phyloP scores from a whole-genome alignment of 2,888 invertebrate genomes.

The Schizaphis graminum region DNA sequence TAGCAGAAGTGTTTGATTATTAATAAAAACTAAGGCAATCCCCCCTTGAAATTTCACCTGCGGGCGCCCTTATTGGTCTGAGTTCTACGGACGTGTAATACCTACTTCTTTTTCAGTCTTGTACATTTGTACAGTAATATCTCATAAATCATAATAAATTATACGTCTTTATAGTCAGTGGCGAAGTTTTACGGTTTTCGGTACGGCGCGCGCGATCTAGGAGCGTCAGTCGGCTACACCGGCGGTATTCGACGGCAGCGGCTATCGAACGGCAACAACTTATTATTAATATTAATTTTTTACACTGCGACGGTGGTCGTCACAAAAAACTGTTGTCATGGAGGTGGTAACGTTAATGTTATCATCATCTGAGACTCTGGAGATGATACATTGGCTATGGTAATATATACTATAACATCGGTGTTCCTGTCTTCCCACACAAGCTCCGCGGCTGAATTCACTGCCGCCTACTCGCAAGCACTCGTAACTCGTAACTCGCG shows the following conservation, averaged over 20 bases:
- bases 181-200: neutral
- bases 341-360: neutral
- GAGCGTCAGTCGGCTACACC: neutral
- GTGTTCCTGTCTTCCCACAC: neutral
- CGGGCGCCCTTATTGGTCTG: too few species aligned
- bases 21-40: too few species aligned
- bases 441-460: too few species aligned
- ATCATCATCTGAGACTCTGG: neutral
- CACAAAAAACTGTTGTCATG: neutral
- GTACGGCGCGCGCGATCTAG: neutral
- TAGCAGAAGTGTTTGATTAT: too few species aligned
- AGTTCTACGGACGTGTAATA: too few species aligned
- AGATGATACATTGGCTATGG: neutral
- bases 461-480: neutral
- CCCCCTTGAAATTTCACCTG: too few species aligned
- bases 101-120: too few species aligned
- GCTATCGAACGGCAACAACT: neutral
- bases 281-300: neutral
- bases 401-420: neutral
- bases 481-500: neutral
- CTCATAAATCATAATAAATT: too few species aligned
- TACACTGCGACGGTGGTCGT: neutral
- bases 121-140: too few species aligned
- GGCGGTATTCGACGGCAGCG: neutral
- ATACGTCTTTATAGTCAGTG: too few species aligned